These are phyloP conservation scores for Quiscalus mexicanus DNA, from an alignment of 2,113 vertebrate genomes.

Conservation along the genomic window DNA sequence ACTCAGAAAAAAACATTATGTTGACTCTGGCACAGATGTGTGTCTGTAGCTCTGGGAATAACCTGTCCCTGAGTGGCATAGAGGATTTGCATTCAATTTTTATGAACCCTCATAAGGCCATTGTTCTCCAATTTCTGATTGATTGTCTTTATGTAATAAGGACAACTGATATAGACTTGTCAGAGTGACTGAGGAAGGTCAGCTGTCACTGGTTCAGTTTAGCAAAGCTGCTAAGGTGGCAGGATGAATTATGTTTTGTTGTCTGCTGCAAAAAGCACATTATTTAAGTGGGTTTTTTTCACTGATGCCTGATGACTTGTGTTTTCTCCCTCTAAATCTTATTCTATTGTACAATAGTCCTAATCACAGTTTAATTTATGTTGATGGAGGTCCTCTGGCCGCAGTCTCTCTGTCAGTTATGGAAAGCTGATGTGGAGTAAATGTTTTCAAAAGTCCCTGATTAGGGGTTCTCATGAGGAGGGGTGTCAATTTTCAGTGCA, in stretches of 20 bases:
- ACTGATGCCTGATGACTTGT: background rate
- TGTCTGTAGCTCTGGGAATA: background rate
- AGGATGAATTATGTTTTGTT: constrained; percentile 9
- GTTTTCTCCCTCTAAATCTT: background rate
- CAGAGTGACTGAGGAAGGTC: constrained; percentile 50
- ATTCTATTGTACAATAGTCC: accelerated
- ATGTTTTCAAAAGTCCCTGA: background rate
- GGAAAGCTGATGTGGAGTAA: background rate
- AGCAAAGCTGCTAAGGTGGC: background rate
- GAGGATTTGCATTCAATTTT: constrained; percentile 37
- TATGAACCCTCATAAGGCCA: constrained; percentile 34
- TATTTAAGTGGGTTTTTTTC: background rate
- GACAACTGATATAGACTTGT: constrained; percentile 16
- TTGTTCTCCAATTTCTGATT: constrained; percentile 62
- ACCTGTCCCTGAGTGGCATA: background rate
- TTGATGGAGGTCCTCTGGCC: background rate
- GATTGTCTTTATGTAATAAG: constrained; percentile 63
- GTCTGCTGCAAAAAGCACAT: background rate
- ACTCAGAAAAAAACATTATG: background rate
- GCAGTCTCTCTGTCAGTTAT: background rate
- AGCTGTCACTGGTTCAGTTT: constrained; percentile 11
- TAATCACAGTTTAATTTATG: background rate
- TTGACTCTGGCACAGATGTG: background rate
- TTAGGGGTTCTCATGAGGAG: background rate
- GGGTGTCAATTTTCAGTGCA: background rate